These are phyloP conservation scores for Globodera ellingtonae DNA, from an alignment of 1,140 invertebrate species.

Conservation along the genomic window DNA sequence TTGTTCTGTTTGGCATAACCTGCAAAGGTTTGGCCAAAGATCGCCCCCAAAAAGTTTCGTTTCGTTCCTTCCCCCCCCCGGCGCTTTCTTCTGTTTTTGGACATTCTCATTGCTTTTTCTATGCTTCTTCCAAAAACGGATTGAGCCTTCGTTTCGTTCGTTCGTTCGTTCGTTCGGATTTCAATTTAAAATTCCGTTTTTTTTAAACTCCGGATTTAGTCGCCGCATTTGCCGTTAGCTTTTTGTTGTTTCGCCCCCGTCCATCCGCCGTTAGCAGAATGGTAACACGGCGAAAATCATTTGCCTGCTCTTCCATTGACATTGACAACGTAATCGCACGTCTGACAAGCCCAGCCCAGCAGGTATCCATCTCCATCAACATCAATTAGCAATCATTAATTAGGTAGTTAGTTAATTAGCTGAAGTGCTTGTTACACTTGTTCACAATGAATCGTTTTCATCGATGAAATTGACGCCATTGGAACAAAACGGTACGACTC, in stretches of 20 bases:
- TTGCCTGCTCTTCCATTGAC: constrained; percentile 15
- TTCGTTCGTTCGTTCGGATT: no score
- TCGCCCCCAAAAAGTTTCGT: no score
- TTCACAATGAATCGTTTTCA: no score
- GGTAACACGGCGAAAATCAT: constrained; percentile 29
- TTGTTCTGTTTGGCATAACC: no score
- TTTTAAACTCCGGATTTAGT: not conserved
- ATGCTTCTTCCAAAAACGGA: not conserved
- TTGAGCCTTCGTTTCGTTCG: not conserved
- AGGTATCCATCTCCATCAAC: not conserved
- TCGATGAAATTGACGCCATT: no score
- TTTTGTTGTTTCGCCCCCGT: not conserved
- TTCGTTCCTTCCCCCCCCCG: not conserved
- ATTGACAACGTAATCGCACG: constrained; percentile 20
- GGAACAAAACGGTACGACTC: no score
- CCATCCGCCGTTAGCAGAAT: constrained; percentile 7
- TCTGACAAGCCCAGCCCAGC: not conserved
- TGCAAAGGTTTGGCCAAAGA: no score
- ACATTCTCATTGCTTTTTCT: not conserved
- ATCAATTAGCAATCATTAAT: not conserved
- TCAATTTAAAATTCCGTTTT: not conserved
- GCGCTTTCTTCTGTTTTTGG: not conserved
- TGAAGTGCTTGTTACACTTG: not conserved
- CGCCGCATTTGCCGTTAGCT: not conserved
- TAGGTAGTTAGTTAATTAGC: not conserved